Base-by-base conservation (phyloP, 2,113 vertebrate species). In the Leucoraja erinaceus region DNA sequence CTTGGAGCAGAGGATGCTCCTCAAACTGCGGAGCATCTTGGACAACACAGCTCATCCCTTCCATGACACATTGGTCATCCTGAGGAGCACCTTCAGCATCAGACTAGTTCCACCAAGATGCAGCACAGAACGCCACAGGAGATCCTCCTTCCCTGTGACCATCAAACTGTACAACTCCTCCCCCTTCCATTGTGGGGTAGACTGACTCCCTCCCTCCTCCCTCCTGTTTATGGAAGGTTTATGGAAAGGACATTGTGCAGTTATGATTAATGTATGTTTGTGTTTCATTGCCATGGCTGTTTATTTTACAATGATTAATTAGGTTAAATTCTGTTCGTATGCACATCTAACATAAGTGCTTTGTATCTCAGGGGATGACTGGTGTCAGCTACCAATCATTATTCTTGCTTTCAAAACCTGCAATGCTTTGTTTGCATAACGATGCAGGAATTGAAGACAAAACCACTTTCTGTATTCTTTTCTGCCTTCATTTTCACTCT, bases 301-400 rank as follows among this genome's bases (percentile, higher is more conserved):
- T 88, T 84, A 10, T 56, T 61, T 88, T 63, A 33, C 4, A 28
- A 33, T 88, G 31, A 91, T 91, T 91, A 91, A 91, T 91, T 70
- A 54, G 63, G 33, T 91, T 33, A 72, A 91, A 54, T 72, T 54
- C n/a, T 88, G 59, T 66, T 88, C 63, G 38, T 28, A 74, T 12
- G 38, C 68, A 91, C 33, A 91, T 22, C 33, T 8, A 54, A 14
- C 33, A 5, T 72, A 72, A 91, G 68, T 91, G 66, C 31, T 47
- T 70, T 91, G 68, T 91, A 20, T 74, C 47, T 91, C 90, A 91
- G 90, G 22, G 33, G 10, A 47, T 72, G 38, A 16, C 88, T 72
- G 18, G 31, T 72, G 68, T 91, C 90, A 54, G 25, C 90, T 47
- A 91, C 72, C 38, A 72, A 54, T 70, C 38, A 74, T 47, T 4